Percentiles rank a stretch among this genome's conserved stretches.
These are phyloP conservation scores for Eulithis testata DNA, from an alignment of 2,888 invertebrate genomes.

Conservation along the genomic window DNA sequence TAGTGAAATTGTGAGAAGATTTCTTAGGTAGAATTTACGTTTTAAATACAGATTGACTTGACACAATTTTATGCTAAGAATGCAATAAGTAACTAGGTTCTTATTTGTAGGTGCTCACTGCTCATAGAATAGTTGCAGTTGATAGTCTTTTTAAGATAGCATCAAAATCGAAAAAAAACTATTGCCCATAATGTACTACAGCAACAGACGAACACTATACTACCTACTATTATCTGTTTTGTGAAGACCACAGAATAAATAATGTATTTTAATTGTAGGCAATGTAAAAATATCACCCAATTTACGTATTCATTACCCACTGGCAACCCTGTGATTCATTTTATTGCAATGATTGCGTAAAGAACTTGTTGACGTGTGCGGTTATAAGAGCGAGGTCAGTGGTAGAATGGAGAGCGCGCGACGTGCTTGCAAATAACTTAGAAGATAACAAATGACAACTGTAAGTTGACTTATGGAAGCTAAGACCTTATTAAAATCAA, in stretches of 20 bases:
- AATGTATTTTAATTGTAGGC: background rate
- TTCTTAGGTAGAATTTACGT: too few relatives aligned
- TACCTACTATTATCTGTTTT: background rate
- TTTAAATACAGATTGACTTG: too few relatives aligned
- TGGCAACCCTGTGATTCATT: slow-evolving; percentile 9
- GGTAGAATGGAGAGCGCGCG: slow-evolving; percentile 1
- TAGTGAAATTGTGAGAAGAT: too few relatives aligned
- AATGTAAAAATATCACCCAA: background rate
- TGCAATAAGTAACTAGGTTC: too few relatives aligned
- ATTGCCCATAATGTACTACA: background rate
- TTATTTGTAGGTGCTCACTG: too few relatives aligned
- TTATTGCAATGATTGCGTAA: slow-evolving; percentile 17
- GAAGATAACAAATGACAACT: background rate
- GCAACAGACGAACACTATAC: background rate
- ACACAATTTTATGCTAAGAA: too few relatives aligned
- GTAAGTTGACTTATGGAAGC: background rate
- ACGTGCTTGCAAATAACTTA: background rate
- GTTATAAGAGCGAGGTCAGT: slow-evolving; percentile 9
- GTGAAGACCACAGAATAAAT: too few relatives aligned
- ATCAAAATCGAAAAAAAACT: too few relatives aligned
- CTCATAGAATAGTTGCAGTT: too few relatives aligned
- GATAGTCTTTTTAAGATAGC: too few relatives aligned
- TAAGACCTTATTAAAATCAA: too few relatives aligned
- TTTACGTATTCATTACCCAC: slow-evolving; percentile 9
- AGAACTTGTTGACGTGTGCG: slow-evolving; percentile 10